Percentiles rank a stretch among this genome's conserved stretches.
Evolutionary conservation across 1,140 invertebrate species (phyloP).

Genomic region (Maniola jurtina): DNA sequence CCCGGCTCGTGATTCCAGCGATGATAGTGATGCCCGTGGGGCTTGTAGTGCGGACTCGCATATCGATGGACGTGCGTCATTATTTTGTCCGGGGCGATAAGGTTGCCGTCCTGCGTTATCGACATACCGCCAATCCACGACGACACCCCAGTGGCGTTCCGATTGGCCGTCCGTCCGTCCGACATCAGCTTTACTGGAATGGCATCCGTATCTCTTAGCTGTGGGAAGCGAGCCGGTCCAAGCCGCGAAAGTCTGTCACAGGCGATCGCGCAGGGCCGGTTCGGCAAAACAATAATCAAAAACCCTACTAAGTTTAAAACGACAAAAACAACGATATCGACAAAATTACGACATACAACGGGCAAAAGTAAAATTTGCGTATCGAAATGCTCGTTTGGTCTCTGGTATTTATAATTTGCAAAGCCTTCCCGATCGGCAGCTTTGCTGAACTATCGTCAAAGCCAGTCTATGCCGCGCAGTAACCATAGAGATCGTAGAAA

Average conservation of each 20-base stretch:
- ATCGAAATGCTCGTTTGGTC: slow-evolving; percentile 37
- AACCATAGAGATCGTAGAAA: slow-evolving; percentile 79
- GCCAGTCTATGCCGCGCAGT: slow-evolving; percentile 77
- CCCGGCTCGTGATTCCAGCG: slow-evolving; percentile 72
- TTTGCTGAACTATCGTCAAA: slow-evolving; percentile 66
- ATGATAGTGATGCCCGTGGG: slow-evolving; percentile 67
- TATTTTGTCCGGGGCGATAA: slow-evolving; percentile 73
- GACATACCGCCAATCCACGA: slow-evolving; percentile 77
- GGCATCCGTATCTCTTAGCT: slow-evolving; percentile 74
- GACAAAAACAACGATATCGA: slow-evolving; percentile 66
- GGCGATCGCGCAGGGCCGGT: slow-evolving; percentile 62
- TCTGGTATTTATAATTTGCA: slow-evolving; percentile 51
- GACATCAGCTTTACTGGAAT: slow-evolving; percentile 78
- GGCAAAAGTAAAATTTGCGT: slow-evolving; percentile 55
- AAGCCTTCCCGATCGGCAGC: slow-evolving; percentile 60
- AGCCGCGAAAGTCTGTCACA: slow-evolving; percentile 60
- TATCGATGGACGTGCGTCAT: slow-evolving; percentile 72
- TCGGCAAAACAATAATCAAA: slow-evolving; percentile 42
- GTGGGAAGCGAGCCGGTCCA: slow-evolving; percentile 56
- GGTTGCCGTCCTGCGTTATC: slow-evolving; percentile 72
- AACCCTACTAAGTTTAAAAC: slow-evolving; percentile 61
- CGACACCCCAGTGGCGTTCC: slow-evolving; percentile 61
- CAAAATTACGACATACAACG: slow-evolving; percentile 67
- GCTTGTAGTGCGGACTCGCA: slow-evolving; percentile 72
- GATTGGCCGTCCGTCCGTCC: slow-evolving; percentile 65